Evolutionary conservation across 1,140 invertebrate species (phyloP), one percentile per base, ranked within the genome.

Genomic region (Trichogramma pretiosum): DNA sequence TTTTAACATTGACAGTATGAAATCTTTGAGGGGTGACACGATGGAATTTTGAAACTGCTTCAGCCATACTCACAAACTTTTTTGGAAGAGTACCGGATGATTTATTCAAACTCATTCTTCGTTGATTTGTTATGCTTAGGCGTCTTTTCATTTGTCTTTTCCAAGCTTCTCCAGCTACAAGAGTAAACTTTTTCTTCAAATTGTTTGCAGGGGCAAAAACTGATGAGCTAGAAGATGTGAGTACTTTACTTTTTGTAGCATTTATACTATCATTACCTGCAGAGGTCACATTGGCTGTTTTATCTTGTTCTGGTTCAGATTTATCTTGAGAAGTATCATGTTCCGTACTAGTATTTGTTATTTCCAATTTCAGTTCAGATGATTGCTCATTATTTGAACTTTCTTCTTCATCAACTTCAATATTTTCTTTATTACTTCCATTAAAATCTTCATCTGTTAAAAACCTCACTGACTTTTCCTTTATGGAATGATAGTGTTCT

Each of bases 1-100:
- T 51, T 32, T 61, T 68, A 8, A 50, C 22, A 9, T 40, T 57
- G 16, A 42, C 50, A 0, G 61, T 59, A 23, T 59, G 61, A 32
- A 74, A 76, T 24, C 73, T 57, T 26, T 65, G 55, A 0, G 74
- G 74, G 5, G 72, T 75, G 0, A 49, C 53, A n/a, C 47, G 58
- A 22, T 75, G 72, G 14, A 70, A 76, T 33, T 68, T 68, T 0
- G 55, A 58, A 3, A 74, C 53, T 0, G 65, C 64, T 47, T 76
- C 72, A 9, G 74, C 73, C 32, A 73, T 46, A 37, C 64, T 71
- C 1, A 74, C 46, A 42, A 64, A 73, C 3, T 70, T 56, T n/a
- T 53, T 62, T 0, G 56, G 42, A n/a, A n/a, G n/a, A 26, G 36
- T 10, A 19, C 32, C 41, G 8, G 23, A 34, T 10, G 34, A 26